phyloP scores from a whole-genome alignment of 1,140 invertebrate species.

The Dolichoris vasculosae region DNA sequence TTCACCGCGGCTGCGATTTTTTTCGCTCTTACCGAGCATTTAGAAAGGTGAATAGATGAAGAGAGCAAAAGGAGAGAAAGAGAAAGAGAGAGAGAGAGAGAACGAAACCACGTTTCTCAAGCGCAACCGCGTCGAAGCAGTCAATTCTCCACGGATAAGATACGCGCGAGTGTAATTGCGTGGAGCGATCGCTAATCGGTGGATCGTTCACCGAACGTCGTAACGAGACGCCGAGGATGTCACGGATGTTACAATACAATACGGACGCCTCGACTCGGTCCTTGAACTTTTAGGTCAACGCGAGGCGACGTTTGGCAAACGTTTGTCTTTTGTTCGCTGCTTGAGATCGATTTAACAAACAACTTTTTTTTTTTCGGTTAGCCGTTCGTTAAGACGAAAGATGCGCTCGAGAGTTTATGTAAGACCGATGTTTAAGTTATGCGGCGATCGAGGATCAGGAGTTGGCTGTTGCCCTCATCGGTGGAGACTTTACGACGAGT shows the following conservation, averaged over 20 bases:
- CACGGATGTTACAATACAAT: neutral
- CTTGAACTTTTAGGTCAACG: slow-evolving; percentile 29
- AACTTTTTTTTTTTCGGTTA: neutral
- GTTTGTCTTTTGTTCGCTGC: neutral
- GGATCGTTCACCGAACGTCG: neutral
- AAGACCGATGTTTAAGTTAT: neutral
- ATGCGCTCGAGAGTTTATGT: neutral
- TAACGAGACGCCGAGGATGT: neutral
- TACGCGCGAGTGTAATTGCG: slow-evolving; percentile 18
- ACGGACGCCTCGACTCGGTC: neutral
- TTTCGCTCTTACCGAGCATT: neutral
- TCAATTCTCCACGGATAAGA: neutral
- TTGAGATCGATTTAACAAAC: slow-evolving; percentile 14
- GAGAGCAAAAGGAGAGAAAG: neutral
- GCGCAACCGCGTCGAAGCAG: neutral
- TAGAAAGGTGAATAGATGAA: slow-evolving; percentile 19
- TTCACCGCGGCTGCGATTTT: neutral
- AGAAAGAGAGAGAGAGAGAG: neutral
- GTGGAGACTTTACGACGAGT: neutral
- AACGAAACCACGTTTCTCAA: slow-evolving; percentile 17
- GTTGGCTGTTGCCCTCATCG: neutral
- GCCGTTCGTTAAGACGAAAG: neutral
- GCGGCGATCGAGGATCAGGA: neutral
- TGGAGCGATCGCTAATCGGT: neutral
- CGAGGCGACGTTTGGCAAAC: neutral